These are phyloP conservation scores for Tricholaema leucomelas DNA, from an alignment of 2,113 vertebrate species.

Conservation along the genomic window DNA sequence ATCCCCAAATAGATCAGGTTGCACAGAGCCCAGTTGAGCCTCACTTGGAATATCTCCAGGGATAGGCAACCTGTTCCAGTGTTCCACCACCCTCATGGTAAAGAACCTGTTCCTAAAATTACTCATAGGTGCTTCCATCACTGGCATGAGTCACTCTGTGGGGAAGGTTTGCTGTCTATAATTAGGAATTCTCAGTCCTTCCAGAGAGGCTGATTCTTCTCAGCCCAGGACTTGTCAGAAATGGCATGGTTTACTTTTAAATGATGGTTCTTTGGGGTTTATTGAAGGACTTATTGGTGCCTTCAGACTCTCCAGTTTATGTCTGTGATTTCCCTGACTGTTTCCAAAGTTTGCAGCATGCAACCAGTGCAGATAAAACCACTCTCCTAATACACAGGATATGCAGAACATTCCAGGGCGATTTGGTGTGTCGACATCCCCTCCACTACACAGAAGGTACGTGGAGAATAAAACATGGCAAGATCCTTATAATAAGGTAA, in stretches of 20 bases:
- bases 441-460: not conserved
- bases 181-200: not conserved
- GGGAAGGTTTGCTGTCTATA: not conserved
- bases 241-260: not conserved
- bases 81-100: too few species aligned
- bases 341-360: not conserved
- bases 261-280: not conserved
- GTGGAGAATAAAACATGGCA: not conserved
- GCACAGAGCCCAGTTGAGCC: too few species aligned
- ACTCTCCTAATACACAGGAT: fast-evolving
- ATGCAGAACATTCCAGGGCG: not conserved
- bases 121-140: not conserved
- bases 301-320: not conserved
- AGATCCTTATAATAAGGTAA: not conserved
- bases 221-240: not conserved
- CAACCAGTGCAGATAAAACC: not conserved
- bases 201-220: not conserved
- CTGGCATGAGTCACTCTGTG: not conserved
- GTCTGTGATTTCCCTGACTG: not conserved
- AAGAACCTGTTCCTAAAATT: not conserved
- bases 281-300: not conserved
- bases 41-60: too few species aligned
- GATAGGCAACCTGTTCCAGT: too few species aligned
- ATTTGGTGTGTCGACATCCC: not conserved
- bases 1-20: too few species aligned